Percentiles rank a stretch among this genome's conserved stretches.
phyloP scores from a whole-genome alignment of 2,797 vertebrate genomes.

The Triplophysa yarkandensis region DNA sequence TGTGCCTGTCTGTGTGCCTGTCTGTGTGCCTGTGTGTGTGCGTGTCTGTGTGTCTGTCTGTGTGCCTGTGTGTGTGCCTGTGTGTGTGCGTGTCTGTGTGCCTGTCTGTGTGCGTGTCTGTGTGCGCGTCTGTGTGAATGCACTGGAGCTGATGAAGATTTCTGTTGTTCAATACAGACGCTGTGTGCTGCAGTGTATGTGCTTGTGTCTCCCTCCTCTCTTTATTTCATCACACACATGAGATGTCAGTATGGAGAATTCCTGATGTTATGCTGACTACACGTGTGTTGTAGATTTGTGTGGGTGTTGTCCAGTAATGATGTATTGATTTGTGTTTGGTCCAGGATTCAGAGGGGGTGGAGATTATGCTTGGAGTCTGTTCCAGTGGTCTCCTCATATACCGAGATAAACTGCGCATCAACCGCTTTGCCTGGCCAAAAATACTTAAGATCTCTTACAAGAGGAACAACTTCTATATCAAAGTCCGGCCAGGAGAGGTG shows the following conservation, averaged over 20 bases:
- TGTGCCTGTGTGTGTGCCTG: too few species aligned
- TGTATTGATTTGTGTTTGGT: constrained; percentile 5
- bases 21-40: background rate
- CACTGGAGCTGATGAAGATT: background rate
- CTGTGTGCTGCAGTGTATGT: background rate
- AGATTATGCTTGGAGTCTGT: constrained; percentile 98
- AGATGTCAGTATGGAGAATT: background rate
- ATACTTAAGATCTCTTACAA: constrained; percentile 99
- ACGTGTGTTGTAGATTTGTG: background rate
- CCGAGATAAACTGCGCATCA: constrained; percentile 94
- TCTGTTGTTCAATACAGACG: background rate
- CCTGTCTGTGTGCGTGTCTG: too few species aligned
- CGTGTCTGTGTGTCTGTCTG: background rate
- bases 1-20: background rate
- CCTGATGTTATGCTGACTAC: background rate
- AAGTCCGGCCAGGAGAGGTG: constrained; percentile 97
- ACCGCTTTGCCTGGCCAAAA: constrained; percentile 98
- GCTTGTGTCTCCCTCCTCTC: too few species aligned
- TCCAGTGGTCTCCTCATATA: constrained; percentile 96
- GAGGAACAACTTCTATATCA: constrained; percentile 99
- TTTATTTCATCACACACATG: background rate
- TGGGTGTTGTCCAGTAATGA: background rate
- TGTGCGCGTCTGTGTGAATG: background rate
- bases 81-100: too few species aligned
- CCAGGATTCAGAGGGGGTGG: constrained; percentile 96